Percentiles rank a stretch among this genome's conserved stretches.
phyloP scores from a whole-genome alignment of 2,797 vertebrate genomes.

The Anabacerthia variegaticeps region DNA sequence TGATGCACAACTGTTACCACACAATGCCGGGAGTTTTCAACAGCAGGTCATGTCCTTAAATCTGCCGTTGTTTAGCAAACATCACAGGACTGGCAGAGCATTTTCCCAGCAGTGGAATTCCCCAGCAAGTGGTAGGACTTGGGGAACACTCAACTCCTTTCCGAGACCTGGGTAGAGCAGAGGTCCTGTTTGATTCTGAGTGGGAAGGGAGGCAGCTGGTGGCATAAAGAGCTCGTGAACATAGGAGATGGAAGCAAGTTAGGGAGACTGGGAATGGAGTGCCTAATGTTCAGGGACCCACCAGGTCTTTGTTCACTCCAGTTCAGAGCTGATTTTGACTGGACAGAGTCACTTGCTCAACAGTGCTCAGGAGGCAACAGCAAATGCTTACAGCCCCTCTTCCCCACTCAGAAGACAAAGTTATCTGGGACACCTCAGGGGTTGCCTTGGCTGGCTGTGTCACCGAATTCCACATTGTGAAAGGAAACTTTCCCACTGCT shows the following conservation, averaged over 20 bases:
- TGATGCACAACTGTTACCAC: not conserved
- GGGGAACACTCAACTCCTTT: rapidly evolving
- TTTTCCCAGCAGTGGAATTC: not conserved
- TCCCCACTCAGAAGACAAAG: not conserved
- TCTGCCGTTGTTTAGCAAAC: not conserved
- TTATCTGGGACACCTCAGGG: not conserved
- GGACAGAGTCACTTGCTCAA: not conserved
- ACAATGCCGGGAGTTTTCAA: not conserved
- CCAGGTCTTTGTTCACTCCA: not conserved
- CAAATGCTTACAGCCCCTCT: not conserved
- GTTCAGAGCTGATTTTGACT: not conserved
- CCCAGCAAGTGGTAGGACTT: not conserved
- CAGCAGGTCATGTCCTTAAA: not conserved
- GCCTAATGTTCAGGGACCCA: not conserved
- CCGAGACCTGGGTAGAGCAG: not conserved
- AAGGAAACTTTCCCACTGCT: not conserved
- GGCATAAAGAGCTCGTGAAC: not conserved
- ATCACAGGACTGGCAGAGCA: not conserved
- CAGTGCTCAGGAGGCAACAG: not conserved
- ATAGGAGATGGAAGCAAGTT: not conserved
- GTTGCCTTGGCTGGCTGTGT: not conserved
- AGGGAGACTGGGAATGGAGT: not conserved
- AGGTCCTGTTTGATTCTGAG: not conserved
- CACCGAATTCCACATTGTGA: rapidly evolving
- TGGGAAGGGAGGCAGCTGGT: not conserved